These are phyloP conservation scores for Neodiprion virginianus DNA, from an alignment of 1,140 invertebrate species.

Conservation along the genomic window DNA sequence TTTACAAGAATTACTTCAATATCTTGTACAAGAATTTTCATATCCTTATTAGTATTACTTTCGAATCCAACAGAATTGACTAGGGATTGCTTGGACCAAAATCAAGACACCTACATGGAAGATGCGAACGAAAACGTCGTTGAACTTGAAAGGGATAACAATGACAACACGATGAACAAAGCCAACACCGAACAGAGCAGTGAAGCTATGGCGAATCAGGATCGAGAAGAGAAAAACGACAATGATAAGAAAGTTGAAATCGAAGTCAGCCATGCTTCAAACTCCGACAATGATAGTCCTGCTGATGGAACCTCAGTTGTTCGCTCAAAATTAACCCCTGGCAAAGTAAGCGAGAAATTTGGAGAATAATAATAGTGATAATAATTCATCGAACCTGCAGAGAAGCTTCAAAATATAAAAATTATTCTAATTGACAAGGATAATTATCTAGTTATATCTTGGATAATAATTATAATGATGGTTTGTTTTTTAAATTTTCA, in stretches of 20 bases:
- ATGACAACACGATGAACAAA: conserved; percentile 11
- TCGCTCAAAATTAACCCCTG: conserved; percentile 71
- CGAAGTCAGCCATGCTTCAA: conserved; percentile 64
- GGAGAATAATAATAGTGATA: conserved; percentile 15
- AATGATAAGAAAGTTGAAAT: conserved; percentile 61
- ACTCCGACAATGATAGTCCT: conserved; percentile 62
- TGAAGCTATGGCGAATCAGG: background rate
- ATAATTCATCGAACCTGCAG: conserved; percentile 55
- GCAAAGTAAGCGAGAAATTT: conserved; percentile 62
- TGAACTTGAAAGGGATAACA: background rate
- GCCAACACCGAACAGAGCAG: background rate
- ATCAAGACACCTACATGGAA: background rate
- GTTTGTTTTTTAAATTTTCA: background rate
- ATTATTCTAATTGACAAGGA: too few relatives aligned
- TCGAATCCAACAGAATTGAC: too few relatives aligned
- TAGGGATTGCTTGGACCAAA: too few relatives aligned
- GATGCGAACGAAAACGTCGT: background rate
- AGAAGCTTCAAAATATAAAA: conserved; percentile 36
- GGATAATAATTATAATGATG: too few relatives aligned
- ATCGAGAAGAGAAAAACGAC: conserved; percentile 18
- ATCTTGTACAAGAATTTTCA: too few relatives aligned
- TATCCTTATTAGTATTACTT: too few relatives aligned
- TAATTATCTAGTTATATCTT: background rate
- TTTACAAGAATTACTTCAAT: too few relatives aligned
- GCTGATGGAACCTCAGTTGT: conserved; percentile 67